phyloP scores from a whole-genome alignment of 1,140 invertebrate genomes.

The Tetranychus urticae region DNA sequence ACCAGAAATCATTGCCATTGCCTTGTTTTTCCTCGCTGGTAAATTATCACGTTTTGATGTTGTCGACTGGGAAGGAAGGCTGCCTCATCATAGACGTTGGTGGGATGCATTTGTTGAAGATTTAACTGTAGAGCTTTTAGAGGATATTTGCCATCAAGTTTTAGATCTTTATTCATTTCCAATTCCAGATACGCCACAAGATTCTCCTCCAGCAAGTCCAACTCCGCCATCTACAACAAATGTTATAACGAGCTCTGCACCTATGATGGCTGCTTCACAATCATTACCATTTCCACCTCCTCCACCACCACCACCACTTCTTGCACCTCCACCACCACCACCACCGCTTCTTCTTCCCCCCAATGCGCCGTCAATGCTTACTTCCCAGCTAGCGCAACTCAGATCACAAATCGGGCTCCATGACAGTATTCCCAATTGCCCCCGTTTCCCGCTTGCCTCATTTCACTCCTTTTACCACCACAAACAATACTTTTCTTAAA shows the following conservation, averaged over 20 bases:
- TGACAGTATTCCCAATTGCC: too few species aligned
- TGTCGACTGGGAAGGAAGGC: conserved; percentile 62
- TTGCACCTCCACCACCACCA: background rate
- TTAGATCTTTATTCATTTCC: conserved; percentile 45
- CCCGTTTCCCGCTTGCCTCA: too few species aligned
- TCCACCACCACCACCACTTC: background rate
- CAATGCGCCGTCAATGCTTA: too few species aligned
- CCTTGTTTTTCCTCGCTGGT: conserved; percentile 84
- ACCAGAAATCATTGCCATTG: conserved; percentile 94
- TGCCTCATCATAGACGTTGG: conserved; percentile 61
- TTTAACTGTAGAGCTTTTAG: conserved; percentile 77
- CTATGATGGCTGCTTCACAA: too few species aligned
- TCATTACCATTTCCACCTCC: background rate
- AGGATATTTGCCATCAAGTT: conserved; percentile 93
- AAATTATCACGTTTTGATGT: conserved; percentile 88
- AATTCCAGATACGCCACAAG: conserved; percentile 11
- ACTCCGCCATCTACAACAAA: background rate
- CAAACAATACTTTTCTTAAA: too few species aligned
- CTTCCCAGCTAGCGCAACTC: too few species aligned
- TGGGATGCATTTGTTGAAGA: conserved; percentile 95
- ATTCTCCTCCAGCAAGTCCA: background rate
- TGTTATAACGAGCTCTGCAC: too few species aligned
- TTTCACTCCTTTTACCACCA: too few species aligned
- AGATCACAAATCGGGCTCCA: too few species aligned
- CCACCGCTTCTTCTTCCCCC: too few species aligned